phyloP scores from a whole-genome alignment of 2,797 vertebrate species.

The Percopsis omiscomaycus region DNA sequence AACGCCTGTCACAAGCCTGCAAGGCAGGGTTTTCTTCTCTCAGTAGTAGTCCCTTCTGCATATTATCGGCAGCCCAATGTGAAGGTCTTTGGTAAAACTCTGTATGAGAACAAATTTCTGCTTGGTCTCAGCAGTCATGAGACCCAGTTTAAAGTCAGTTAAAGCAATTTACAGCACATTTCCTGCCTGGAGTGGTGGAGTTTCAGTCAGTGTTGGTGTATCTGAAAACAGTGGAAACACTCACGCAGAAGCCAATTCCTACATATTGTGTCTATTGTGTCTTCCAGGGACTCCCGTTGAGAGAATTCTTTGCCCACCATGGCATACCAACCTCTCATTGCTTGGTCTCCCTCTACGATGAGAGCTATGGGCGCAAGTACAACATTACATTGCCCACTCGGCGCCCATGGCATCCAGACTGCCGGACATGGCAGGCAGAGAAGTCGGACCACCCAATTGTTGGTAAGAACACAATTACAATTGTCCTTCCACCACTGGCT shows the following conservation, averaged over 20 bases:
- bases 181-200: conserved; percentile 40
- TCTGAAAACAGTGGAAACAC: conserved; percentile 45
- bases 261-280: conserved; percentile 23
- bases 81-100: conserved; percentile 60
- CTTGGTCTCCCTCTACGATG: conserved; percentile 76
- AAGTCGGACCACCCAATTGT: conserved; percentile 71
- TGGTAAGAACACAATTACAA: conserved; percentile 64
- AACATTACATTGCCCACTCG: conserved; percentile 60
- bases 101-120: conserved; percentile 59
- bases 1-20: conserved; percentile 60
- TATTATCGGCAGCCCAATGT: conserved; percentile 56
- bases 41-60: conserved; percentile 54
- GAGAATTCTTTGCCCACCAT: conserved; percentile 72
- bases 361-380: conserved; percentile 64
- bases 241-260: conserved; percentile 21
- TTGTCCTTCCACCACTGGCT: conserved; percentile 8
- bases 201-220: conserved; percentile 43
- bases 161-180: conserved; percentile 60
- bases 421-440: conserved; percentile 73
- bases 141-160: conserved; percentile 56
- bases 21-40: conserved; percentile 56
- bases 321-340: conserved; percentile 57
- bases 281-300: conserved; percentile 76
- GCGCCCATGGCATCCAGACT: conserved; percentile 62
- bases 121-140: conserved; percentile 55